Base-by-base conservation (phyloP, 2,888 invertebrate species). In the Lysandra bellargus region DNA sequence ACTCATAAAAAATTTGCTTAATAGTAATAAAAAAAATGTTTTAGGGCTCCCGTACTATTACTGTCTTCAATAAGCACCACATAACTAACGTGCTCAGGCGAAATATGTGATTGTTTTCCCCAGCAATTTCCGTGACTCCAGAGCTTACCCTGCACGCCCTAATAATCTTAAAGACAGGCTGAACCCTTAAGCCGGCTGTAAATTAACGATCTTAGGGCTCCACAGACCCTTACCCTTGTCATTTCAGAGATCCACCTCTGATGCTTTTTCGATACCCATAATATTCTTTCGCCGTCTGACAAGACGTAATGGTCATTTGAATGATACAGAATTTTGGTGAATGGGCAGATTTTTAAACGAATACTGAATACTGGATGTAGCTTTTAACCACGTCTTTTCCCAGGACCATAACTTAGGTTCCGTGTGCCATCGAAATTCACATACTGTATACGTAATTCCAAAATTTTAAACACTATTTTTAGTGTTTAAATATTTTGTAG, bases 81-180 rank as follows among this genome's bases (percentile, higher is more conserved):
- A 12, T 69, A 69, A 14, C 5, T 37, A 14, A 12, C 64, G 12
- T 12, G 14, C 69, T 69, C 33, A 69, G 5, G 1, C 33, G 33
- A 69, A 69, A 69, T 69, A 69, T 69, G 33, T 69, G 14, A 69
- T 33, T 69, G 33, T 69, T 69, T 64, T 69, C 33, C 64, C 33
- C 74, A 44, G 44, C n/a, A n/a, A n/a, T 44, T 74, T 44, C 74
- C n/a, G 40, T 9, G 23, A 74, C 7, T 74, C 40, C 73, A 73
- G 73, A 74, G 74, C 74, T 44, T 23, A 23, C 23, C 12, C 2
- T 17, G 73, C 73, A 17, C 76, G 53, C 75, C 75, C 75, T 49
- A 75, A 75, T 75, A 75, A 75, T 53, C 76, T 76, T 76, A 76
- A 53, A 76, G 76, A 53, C 76, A 33, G 30, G 57, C 12, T 69